A percentile compares a stretch with the other conserved stretches of the same genome.
phyloP scores from a whole-genome alignment of 2,888 invertebrate species.

The Nemurella pictetii region DNA sequence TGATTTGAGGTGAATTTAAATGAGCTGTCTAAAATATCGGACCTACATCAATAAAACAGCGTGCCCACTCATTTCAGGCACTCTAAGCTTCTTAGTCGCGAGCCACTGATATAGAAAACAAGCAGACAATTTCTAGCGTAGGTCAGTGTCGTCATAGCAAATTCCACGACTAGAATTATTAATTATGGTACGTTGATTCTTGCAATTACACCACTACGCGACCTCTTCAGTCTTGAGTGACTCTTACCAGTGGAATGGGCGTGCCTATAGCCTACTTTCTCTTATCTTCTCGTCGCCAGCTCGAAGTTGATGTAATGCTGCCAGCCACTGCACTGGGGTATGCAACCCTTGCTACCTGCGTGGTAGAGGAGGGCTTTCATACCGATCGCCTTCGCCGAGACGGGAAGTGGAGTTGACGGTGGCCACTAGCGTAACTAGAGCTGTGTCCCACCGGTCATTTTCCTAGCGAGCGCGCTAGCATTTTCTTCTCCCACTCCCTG shows the following conservation, averaged over 20 bases:
- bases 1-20: too few species aligned
- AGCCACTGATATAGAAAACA: background rate
- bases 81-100: background rate
- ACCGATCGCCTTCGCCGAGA: too few species aligned
- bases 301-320: background rate
- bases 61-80: background rate
- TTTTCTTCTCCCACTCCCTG: too few species aligned
- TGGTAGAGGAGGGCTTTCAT: background rate
- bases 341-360: background rate
- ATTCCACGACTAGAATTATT: background rate
- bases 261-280: slow-evolving; percentile 5
- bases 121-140: background rate
- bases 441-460: too few species aligned
- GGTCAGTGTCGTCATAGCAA: background rate
- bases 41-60: too few species aligned
- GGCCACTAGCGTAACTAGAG: too few species aligned
- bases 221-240: background rate
- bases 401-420: too few species aligned
- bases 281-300: background rate
- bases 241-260: background rate
- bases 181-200: background rate
- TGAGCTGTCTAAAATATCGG: too few species aligned
- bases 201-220: background rate
- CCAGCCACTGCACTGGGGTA: background rate
- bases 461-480: too few species aligned